These are phyloP conservation scores for Apeira syringaria DNA, from an alignment of 2,888 invertebrate species.

Conservation along the genomic window DNA sequence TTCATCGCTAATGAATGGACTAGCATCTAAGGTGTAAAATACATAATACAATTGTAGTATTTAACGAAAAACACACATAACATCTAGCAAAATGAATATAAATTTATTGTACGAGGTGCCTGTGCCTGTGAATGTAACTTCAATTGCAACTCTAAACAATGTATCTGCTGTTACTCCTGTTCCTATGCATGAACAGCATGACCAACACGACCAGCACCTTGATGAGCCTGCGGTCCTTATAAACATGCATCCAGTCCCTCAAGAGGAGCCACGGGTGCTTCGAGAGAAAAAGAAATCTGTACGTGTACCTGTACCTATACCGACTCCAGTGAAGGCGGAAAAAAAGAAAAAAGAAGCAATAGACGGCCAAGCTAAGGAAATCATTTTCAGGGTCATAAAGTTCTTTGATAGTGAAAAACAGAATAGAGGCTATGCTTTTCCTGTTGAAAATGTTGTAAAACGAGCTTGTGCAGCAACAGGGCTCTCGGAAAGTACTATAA, in stretches of 20 bases:
- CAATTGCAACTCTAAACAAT: constrained; percentile 10
- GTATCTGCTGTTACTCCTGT: constrained; percentile 23
- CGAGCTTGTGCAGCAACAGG: constrained; percentile 74
- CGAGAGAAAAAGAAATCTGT: constrained; percentile 39
- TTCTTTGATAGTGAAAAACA: constrained; percentile 79
- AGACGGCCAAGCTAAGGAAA: constrained; percentile 73
- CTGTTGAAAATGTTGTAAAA: constrained; percentile 75
- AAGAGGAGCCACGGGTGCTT: constrained; percentile 29
- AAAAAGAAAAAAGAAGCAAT: constrained; percentile 77
- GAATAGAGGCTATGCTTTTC: constrained; percentile 72
- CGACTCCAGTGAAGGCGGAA: constrained; percentile 43
- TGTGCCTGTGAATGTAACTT: constrained; percentile 1
- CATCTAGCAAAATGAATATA: constrained; percentile 43
- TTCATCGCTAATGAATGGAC: constrained; percentile 8
- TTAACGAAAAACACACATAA: constrained; percentile 10
- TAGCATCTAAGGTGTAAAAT: not conserved
- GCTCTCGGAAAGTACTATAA: constrained; percentile 72
- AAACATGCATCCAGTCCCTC: constrained; percentile 37
- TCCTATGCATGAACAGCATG: constrained; percentile 34
- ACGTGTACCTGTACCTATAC: not conserved
- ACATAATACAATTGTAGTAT: not conserved
- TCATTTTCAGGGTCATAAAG: constrained; percentile 74
- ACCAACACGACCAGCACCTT: constrained; percentile 31
- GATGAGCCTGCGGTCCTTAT: constrained; percentile 35
- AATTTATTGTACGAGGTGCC: constrained; percentile 50